phyloP scores from a whole-genome alignment of 2,113 vertebrate species.

The Calypte anna region DNA sequence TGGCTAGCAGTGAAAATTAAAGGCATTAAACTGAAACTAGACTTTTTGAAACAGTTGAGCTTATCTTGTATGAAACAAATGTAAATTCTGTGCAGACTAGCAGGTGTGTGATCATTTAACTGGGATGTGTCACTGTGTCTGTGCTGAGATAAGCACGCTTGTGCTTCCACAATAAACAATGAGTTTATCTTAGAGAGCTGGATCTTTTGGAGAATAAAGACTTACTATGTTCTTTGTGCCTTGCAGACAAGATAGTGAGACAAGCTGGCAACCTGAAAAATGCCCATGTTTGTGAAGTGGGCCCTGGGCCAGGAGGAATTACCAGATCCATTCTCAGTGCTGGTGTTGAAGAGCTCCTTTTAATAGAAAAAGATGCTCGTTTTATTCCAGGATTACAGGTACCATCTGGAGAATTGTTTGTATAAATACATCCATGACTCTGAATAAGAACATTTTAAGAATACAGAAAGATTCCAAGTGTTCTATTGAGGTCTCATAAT shows the following conservation, averaged over 20 bases:
- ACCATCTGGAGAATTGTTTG: background rate
- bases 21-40: background rate
- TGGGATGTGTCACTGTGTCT: background rate
- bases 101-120: background rate
- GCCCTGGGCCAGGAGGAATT: conserved; percentile 94
- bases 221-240: conserved; percentile 31
- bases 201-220: conserved; percentile 11
- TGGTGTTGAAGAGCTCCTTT: conserved; percentile 84
- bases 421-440: background rate
- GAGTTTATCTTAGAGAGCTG: background rate
- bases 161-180: conserved; percentile 34
- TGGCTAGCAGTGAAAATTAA: background rate
- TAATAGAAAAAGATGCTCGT: conserved; percentile 93
- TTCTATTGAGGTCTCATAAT: background rate
- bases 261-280: conserved; percentile 86
- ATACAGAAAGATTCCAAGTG: background rate
- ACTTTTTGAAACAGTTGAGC: background rate
- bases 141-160: conserved; percentile 5
- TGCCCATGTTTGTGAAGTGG: conserved; percentile 92
- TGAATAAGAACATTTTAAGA: background rate
- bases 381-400: conserved; percentile 96
- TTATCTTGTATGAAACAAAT: background rate
- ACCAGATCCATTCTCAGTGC: conserved; percentile 93
- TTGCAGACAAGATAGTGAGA: conserved; percentile 92
- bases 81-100: background rate